Conservation (phyloP, 2,888 invertebrate genomes). For the Nezara viridula region DNA sequence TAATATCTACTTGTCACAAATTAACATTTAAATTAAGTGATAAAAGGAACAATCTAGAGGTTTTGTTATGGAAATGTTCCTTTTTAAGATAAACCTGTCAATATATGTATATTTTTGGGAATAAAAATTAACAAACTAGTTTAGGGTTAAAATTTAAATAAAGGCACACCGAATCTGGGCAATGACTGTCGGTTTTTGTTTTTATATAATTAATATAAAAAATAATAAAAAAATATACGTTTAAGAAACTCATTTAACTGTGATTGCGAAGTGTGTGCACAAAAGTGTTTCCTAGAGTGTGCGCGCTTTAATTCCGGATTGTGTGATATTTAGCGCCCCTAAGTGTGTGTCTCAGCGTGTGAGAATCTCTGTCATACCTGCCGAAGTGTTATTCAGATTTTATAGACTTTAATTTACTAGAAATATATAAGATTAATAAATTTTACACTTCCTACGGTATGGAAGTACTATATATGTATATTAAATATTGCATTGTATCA, state of each 20-base stretch:
- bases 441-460: slow-evolving; percentile 67
- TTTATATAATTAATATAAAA: slow-evolving; percentile 55
- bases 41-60: slow-evolving; percentile 38
- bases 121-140: slow-evolving; percentile 55
- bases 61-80: slow-evolving; percentile 42
- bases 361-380: slow-evolving; percentile 66
- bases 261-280: slow-evolving; percentile 59
- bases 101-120: slow-evolving; percentile 58
- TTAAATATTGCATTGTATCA: slow-evolving; percentile 67
- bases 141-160: slow-evolving; percentile 55
- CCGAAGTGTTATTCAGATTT: slow-evolving; percentile 66
- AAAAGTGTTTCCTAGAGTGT: slow-evolving; percentile 56
- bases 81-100: slow-evolving; percentile 49
- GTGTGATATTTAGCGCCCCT: slow-evolving; percentile 67
- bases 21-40: slow-evolving; percentile 24
- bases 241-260: slow-evolving; percentile 56
- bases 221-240: slow-evolving; percentile 54
- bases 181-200: slow-evolving; percentile 58
- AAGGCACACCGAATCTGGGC: slow-evolving; percentile 59
- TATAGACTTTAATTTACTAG: slow-evolving; percentile 58
- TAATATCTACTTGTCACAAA: slow-evolving; percentile 33
- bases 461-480: slow-evolving; percentile 65
- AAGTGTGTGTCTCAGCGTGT: slow-evolving; percentile 66
- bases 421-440: slow-evolving; percentile 62
- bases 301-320: slow-evolving; percentile 62